A percentile compares a stretch with the other conserved stretches of the same genome.
phyloP scores from a whole-genome alignment of 2,113 vertebrate species.

The Calypte anna region DNA sequence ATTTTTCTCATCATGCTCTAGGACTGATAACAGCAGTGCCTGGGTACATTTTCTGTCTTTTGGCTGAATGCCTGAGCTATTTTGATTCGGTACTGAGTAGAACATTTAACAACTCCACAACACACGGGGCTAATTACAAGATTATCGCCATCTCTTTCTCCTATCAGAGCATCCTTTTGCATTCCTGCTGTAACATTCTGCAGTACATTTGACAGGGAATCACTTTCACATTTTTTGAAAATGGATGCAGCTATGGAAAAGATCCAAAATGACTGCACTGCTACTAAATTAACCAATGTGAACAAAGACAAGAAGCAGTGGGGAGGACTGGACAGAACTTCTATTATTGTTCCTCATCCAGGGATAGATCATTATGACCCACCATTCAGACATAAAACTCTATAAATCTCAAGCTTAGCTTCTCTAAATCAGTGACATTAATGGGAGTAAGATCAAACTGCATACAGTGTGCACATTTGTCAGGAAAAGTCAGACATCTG shows the following conservation, averaged over 20 bases:
- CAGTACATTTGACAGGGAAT: slow-evolving; percentile 65
- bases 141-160: slow-evolving; percentile 57
- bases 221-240: slow-evolving; percentile 67
- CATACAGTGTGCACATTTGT: slow-evolving; percentile 50
- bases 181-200: slow-evolving; percentile 50
- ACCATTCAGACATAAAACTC: slow-evolving; percentile 58
- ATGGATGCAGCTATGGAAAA: slow-evolving; percentile 67
- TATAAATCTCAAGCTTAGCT: slow-evolving; percentile 58
- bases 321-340: slow-evolving; percentile 50
- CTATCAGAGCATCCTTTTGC: slow-evolving; percentile 54
- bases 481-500: slow-evolving; percentile 51
- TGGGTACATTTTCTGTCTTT: slow-evolving; percentile 48
- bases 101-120: slow-evolving; percentile 70
- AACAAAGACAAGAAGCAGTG: slow-evolving; percentile 55
- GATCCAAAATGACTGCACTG: slow-evolving; percentile 60
- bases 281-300: slow-evolving; percentile 32
- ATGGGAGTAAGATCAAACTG: slow-evolving; percentile 63
- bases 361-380: slow-evolving; percentile 56
- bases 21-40: slow-evolving; percentile 21
- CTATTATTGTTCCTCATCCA: slow-evolving; percentile 59
- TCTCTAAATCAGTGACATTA: slow-evolving; percentile 63
- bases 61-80: slow-evolving; percentile 61
- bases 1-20: slow-evolving; percentile 38
- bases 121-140: slow-evolving; percentile 70
- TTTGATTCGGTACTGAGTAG: slow-evolving; percentile 70